Conservation (phyloP, 2,888 invertebrate species). For the Arge pagana region DNA sequence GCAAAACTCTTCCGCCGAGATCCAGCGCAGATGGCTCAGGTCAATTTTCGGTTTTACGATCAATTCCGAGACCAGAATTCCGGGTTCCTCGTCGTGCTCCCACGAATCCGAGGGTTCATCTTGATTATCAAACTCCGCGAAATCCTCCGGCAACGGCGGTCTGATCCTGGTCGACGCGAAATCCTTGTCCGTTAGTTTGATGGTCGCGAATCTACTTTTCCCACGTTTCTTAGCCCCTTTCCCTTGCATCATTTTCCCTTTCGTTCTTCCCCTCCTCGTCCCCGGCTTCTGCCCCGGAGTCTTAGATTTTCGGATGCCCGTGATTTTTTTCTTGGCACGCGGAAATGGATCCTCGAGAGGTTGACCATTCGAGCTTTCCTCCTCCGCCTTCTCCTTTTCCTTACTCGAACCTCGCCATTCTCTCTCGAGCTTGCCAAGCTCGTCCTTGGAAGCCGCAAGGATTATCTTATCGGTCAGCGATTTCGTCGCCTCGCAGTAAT, state of each 20-base stretch:
- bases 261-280: slow-evolving; percentile 11
- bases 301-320: no score
- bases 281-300: no score
- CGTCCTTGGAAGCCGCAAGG: no score
- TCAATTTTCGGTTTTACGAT: slow-evolving; percentile 50
- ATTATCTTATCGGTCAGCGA: no score
- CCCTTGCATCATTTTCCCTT: slow-evolving; percentile 6
- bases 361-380: slow-evolving; percentile 3
- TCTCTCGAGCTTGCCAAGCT: no score
- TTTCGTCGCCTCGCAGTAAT: no score
- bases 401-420: no score
- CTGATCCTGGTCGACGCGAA: slow-evolving; percentile 32
- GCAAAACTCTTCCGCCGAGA: slow-evolving; percentile 52
- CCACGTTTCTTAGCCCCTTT: slow-evolving; percentile 28
- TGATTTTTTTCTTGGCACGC: no score
- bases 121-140: slow-evolving; percentile 48
- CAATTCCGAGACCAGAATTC: slow-evolving; percentile 43
- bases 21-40: slow-evolving; percentile 46
- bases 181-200: slow-evolving; percentile 41
- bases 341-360: no score
- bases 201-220: slow-evolving; percentile 34
- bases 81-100: slow-evolving; percentile 27
- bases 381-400: slow-evolving; percentile 4
- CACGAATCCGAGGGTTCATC: slow-evolving; percentile 24
- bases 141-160: slow-evolving; percentile 39